Evolutionary conservation across 1,140 invertebrate genomes (phyloP), one percentile per base, ranked within the genome.

Genomic region (Drosophila tristis): DNA sequence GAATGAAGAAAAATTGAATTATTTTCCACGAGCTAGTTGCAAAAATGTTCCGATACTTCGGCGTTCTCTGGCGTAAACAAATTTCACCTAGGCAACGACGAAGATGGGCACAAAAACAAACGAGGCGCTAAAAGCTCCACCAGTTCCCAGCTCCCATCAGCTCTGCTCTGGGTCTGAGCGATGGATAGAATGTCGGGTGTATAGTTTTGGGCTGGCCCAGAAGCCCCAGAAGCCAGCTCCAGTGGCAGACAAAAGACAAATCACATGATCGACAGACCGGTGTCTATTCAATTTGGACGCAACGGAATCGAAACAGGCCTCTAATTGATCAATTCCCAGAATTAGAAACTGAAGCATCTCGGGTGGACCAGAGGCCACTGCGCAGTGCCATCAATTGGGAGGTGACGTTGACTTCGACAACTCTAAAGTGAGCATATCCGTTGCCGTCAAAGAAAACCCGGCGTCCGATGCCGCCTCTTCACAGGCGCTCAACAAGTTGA

Each of bases 1-100:
- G 84, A 87, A 87, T 87, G 82, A 89, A 89, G 77, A 89, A 87
- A 73, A 89, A 82, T 72, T 89, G 67, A 89, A 89, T 89, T 89
- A 80, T 89, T 84, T 89, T 89, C 61, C 76, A 89, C 80, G 62
- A 74, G 62, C 65, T 54, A 61, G 74, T 58, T 65, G 57, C 56
- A 62, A 56, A 60, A 72, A 75, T 61, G 76, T 78, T 67, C 63
- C 51, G 70, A 75, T 71, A 57, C 75, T 71, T 58, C 35, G 6
- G 35, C 51, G 50, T 67, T 67, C 82, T 87, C 84, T 62, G 82
- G 47, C 43, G 84, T 86, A 86, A 86, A 86, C 82, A 86, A 80
- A 74, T 58, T 50, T 65, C 68, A 74, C 77, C 82, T 74, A 87
- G 82, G 75, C 80, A 84, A 84, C 44, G 59, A 39, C 80, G 67